These are phyloP conservation scores for Tromatobia lineatoria DNA, from an alignment of 2,888 invertebrate genomes.

Conservation along the genomic window DNA sequence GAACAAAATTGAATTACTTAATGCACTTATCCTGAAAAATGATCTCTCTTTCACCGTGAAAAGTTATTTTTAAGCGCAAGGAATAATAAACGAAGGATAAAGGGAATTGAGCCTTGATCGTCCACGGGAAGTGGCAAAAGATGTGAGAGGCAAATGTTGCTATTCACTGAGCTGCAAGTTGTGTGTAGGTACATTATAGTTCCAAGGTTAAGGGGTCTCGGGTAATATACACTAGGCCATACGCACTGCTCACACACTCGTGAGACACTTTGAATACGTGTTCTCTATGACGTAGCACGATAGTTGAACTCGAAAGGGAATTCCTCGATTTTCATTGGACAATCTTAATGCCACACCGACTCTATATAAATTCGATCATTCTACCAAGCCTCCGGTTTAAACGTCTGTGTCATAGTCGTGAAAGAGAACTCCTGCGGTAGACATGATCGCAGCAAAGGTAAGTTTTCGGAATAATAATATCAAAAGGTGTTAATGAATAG, in stretches of 20 bases:
- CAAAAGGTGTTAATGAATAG: neutral
- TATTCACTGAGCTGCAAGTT: conserved; percentile 21
- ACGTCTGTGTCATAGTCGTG: conserved; percentile 66
- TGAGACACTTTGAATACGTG: conserved; percentile 40
- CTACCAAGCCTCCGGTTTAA: conserved; percentile 67
- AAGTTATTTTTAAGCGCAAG: conserved; percentile 31
- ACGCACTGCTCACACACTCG: conserved; percentile 23
- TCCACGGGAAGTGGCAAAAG: conserved; percentile 56
- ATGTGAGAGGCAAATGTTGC: conserved; percentile 75
- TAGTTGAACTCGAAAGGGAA: conserved; percentile 75
- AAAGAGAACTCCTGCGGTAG: conserved; percentile 64
- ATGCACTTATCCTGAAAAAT: neutral
- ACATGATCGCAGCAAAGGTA: conserved; percentile 77
- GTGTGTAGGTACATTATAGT: conserved; percentile 51
- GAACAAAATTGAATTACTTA: neutral
- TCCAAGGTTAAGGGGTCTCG: conserved; percentile 81
- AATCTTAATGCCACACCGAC: conserved; percentile 71
- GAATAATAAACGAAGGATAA: conserved; percentile 27
- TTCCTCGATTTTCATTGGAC: conserved; percentile 77
- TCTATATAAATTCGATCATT: conserved; percentile 80
- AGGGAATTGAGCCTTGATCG: conserved; percentile 63
- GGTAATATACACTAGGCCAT: conserved; percentile 67
- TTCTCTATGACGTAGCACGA: conserved; percentile 38
- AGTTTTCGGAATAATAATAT: conserved; percentile 39
- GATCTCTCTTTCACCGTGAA: conserved; percentile 51